Percentiles rank a stretch among this genome's conserved stretches.
These are phyloP conservation scores for Oscheius sp. DNA, from an alignment of 2,888 invertebrate species.

Conservation along the genomic window DNA sequence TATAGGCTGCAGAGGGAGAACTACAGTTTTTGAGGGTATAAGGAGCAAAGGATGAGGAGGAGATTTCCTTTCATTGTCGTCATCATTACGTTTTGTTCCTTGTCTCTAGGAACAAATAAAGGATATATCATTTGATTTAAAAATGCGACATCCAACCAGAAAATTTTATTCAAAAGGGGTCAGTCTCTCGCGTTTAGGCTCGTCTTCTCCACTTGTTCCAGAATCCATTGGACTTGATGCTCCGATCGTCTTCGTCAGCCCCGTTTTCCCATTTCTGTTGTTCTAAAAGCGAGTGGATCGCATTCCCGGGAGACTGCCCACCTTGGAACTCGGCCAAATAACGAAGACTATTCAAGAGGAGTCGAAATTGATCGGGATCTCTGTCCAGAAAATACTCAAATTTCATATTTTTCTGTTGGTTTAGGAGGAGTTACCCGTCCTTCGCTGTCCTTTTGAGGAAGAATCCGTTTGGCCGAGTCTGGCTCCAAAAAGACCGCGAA, in stretches of 20 bases:
- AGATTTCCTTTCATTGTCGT: too few relatives aligned
- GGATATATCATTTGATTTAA: too few relatives aligned
- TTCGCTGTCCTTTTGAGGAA: slow-evolving; percentile 4
- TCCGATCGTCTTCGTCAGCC: background rate
- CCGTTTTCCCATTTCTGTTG: background rate
- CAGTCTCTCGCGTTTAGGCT: background rate
- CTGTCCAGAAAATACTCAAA: slow-evolving; percentile 33
- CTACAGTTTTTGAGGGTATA: too few relatives aligned
- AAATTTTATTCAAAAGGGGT: too few relatives aligned
- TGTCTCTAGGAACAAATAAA: too few relatives aligned
- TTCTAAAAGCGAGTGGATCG: background rate
- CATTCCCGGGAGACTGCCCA: background rate
- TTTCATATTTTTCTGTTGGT: background rate
- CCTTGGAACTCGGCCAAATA: slow-evolving; percentile 31
- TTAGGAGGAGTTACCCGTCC: slow-evolving; percentile 18
- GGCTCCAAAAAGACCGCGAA: slow-evolving; percentile 17
- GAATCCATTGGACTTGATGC: background rate
- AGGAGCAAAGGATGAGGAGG: too few relatives aligned
- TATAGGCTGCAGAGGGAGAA: background rate
- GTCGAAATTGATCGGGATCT: slow-evolving; percentile 29
- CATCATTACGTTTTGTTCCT: too few relatives aligned
- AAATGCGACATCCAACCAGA: too few relatives aligned
- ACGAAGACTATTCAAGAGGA: slow-evolving; percentile 24
- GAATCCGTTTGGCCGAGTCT: background rate
- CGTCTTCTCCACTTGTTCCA: background rate